Evolutionary conservation across 2,113 vertebrate species (phyloP).

Genomic region (Pseudopipra pipra): DNA sequence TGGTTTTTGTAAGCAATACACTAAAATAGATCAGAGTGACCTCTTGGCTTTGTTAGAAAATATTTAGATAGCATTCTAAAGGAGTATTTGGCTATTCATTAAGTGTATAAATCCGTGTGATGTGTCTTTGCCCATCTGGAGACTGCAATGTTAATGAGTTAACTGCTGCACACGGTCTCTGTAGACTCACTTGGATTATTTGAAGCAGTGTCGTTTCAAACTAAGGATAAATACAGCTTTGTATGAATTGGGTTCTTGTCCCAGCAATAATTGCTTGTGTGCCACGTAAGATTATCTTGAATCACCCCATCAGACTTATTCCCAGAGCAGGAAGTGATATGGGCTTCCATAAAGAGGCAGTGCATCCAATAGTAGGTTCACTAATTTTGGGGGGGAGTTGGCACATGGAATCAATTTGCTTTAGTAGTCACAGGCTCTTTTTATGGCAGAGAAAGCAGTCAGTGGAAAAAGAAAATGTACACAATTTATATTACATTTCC

Average conservation of each 20-base stretch:
- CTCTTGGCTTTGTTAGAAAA: slow-evolving; percentile 27
- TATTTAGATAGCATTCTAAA: slow-evolving; percentile 40
- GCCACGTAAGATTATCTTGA: slow-evolving; percentile 1
- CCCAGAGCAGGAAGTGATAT: not conserved
- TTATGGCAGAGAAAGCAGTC: slow-evolving; percentile 13
- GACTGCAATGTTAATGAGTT: slow-evolving; percentile 44
- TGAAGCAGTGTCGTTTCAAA: slow-evolving; percentile 12
- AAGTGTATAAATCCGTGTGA: not conserved
- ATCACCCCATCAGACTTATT: slow-evolving; percentile 27
- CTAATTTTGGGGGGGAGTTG: not conserved
- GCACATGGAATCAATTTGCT: slow-evolving; percentile 36
- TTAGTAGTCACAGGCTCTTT: slow-evolving; percentile 13
- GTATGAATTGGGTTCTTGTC: slow-evolving; percentile 30
- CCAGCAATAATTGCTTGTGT: slow-evolving; percentile 24
- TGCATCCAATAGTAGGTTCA: not conserved
- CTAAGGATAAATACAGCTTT: slow-evolving; percentile 55
- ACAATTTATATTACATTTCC: not conserved
- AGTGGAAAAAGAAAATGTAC: slow-evolving; percentile 2
- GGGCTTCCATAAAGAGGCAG: slow-evolving; percentile 22
- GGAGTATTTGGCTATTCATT: slow-evolving; percentile 39
- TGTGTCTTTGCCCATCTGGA: slow-evolving; percentile 21
- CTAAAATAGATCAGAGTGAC: not conserved
- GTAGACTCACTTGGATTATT: slow-evolving; percentile 27
- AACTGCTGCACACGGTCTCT: slow-evolving; percentile 43
- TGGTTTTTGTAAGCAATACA: not conserved